Evolutionary conservation across 2,113 vertebrate genomes (phyloP).

Genomic region (Nannospalax galili): DNA sequence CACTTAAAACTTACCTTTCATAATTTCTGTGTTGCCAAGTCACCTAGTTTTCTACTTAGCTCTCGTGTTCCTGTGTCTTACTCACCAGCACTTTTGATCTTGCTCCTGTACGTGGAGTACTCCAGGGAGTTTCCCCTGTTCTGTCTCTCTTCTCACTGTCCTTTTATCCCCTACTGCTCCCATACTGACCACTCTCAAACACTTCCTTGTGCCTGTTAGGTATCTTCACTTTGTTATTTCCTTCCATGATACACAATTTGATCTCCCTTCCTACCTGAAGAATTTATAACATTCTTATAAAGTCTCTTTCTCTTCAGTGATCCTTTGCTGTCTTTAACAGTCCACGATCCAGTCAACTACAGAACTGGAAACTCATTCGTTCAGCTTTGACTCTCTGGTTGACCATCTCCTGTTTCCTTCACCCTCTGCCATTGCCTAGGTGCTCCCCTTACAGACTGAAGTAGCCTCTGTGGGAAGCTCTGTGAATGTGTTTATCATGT

Average conservation of each 20-base stretch:
- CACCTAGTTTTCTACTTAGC: background rate
- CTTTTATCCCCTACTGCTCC: background rate
- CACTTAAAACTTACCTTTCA: background rate
- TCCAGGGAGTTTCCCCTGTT: background rate
- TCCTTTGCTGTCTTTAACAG: background rate
- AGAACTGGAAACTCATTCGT: background rate
- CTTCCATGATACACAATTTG: background rate
- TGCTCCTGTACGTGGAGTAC: background rate
- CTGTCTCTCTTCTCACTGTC: background rate
- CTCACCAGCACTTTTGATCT: background rate
- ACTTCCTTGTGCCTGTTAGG: background rate
- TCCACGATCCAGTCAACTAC: background rate
- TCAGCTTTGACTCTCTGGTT: background rate
- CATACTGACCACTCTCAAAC: background rate
- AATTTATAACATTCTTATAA: background rate
- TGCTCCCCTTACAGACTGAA: background rate
- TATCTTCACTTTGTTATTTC: background rate
- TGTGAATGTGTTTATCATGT: background rate
- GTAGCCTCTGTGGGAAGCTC: background rate
- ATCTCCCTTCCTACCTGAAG: background rate
- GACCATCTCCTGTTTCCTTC: background rate
- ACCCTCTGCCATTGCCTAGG: no score
- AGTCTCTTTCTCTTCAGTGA: background rate
- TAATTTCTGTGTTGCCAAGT: background rate
- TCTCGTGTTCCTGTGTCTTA: background rate